phyloP scores from a whole-genome alignment of 2,113 vertebrate species.

The Tor tambroides region DNA sequence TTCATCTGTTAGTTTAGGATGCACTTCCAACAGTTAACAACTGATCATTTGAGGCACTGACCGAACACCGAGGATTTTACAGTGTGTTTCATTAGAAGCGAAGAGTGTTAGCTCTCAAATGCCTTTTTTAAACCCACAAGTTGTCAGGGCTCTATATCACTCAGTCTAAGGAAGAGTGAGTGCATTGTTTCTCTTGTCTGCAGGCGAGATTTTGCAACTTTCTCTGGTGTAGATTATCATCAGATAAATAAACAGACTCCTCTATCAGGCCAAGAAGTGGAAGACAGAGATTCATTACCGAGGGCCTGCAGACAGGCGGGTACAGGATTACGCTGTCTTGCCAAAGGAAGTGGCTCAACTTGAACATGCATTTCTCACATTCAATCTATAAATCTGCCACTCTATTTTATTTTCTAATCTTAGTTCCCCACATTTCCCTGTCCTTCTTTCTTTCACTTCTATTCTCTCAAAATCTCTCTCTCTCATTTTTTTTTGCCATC shows the following conservation, averaged over 20 bases:
- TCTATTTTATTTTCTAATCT: constrained; percentile 54
- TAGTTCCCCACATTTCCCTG: constrained; percentile 23
- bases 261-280: constrained; percentile 57
- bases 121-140: constrained; percentile 52
- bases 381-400: constrained; percentile 70
- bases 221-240: constrained; percentile 60
- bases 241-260: constrained; percentile 68
- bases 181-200: constrained; percentile 60
- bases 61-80: not conserved
- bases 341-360: constrained; percentile 64
- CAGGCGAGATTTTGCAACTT: constrained; percentile 59
- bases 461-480: constrained; percentile 45
- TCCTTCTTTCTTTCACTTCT: not conserved
- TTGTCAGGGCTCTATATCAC: constrained; percentile 58
- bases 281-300: constrained; percentile 59
- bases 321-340: constrained; percentile 67
- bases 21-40: not conserved
- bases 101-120: constrained; percentile 19
- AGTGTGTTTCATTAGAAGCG: not conserved
- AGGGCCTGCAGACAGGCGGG: constrained; percentile 20
- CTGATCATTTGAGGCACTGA: not conserved
- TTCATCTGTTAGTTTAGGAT: not conserved
- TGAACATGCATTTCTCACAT: constrained; percentile 64
- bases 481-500: not conserved
- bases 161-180: constrained; percentile 50